These are phyloP conservation scores for Agrochola litura DNA, from an alignment of 2,888 invertebrate genomes.

Conservation along the genomic window DNA sequence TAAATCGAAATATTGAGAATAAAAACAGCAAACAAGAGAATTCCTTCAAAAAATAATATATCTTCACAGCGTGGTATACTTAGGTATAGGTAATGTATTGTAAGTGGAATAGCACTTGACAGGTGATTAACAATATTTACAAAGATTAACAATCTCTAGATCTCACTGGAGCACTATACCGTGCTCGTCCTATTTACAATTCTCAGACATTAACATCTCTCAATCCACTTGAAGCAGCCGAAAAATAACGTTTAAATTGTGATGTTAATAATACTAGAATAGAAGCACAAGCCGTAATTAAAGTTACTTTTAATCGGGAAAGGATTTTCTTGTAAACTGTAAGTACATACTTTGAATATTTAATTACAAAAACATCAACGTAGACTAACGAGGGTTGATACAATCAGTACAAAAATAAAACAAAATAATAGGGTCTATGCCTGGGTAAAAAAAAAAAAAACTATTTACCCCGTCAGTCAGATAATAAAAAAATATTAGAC, in stretches of 20 bases:
- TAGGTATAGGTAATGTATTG: conserved; percentile 69
- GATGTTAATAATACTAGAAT: conserved; percentile 61
- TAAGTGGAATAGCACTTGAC: conserved; percentile 82
- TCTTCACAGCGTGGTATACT: conserved; percentile 80
- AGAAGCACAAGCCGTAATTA: conserved; percentile 45
- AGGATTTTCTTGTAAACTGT: conserved; percentile 25
- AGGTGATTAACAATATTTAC: conserved; percentile 87
- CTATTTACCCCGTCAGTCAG: too few species aligned
- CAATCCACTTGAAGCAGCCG: conserved; percentile 54
- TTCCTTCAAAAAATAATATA: conserved; percentile 80
- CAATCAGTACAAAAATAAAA: conserved; percentile 31
- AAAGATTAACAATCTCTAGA: conserved; percentile 83
- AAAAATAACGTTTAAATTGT: conserved; percentile 44
- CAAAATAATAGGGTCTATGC: too few species aligned
- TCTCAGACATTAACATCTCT: conserved; percentile 62
- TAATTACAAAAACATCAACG: conserved; percentile 7
- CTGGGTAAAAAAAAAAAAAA: too few species aligned
- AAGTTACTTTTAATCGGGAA: conserved; percentile 31
- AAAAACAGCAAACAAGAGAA: conserved; percentile 77
- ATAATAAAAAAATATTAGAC: too few species aligned
- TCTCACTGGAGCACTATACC: conserved; percentile 72
- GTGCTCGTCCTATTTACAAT: conserved; percentile 64
- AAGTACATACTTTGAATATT: conserved; percentile 37
- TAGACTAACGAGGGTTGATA: conserved; percentile 7
- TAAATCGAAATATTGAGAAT: conserved; percentile 77